Base-by-base conservation (phyloP, 1,140 invertebrate species). In the Anastrepha ludens region DNA sequence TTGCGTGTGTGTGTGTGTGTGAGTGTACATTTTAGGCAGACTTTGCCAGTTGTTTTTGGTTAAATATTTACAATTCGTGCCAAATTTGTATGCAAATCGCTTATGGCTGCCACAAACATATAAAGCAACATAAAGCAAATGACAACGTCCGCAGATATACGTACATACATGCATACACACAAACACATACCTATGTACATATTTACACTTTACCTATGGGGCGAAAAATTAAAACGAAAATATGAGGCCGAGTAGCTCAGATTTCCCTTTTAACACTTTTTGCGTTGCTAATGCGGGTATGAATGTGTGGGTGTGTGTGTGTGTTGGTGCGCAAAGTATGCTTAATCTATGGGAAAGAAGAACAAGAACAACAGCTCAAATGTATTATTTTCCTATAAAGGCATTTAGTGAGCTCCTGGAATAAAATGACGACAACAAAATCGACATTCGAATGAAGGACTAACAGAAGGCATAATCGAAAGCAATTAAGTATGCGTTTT, bases 11-110 rank as follows among this genome's bases (percentile, higher is more conserved):
- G 17, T 39, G 59, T 44, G 6, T 62, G 20, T 81, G 47, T 81
- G 44, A 20, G 67, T 15, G 13, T 41, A n/a, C 74, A 81, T 81
- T 81, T 55, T 81, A 81, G 74, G 74, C 74, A 81, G 74, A 81
- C 74, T 81, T 81, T 81, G 20, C 47, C 47, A 58, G 91, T 91
- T 92, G 91, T 90, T 91, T 91, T 91, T 90, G 90, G 90, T 91
- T 91, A 91, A 91, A 91, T 91, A 91, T 91, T 91, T 91, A 91
- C 91, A 91, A 89, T 91, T 91, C 91, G 91, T 91, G 91, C 91
- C 91, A 92, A 92, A 92, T 92, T 92, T 90, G 90, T 81, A 81
- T 81, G 74, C 74, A 81, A 81, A 81, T 86, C 67, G 60, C 60
- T 55, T 65, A 17, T 55, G 29, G 74, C 70, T 86, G 85, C 88